phyloP scores from a whole-genome alignment of 1,140 invertebrate genomes.

The Teleopsis dalmanni region DNA sequence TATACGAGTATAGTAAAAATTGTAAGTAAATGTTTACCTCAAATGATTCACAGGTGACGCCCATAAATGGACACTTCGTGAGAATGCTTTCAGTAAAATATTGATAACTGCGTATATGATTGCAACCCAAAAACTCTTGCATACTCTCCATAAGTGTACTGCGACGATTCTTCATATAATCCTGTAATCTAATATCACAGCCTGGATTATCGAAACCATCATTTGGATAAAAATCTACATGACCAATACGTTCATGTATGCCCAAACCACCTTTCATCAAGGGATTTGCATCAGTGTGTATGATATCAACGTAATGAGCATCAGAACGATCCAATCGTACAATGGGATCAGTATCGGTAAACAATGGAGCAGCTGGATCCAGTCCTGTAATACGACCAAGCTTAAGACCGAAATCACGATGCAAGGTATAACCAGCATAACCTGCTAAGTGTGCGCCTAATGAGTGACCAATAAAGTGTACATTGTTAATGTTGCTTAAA shows the following conservation, averaged over 20 bases:
- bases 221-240: constrained; percentile 87
- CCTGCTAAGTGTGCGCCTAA: constrained; percentile 79
- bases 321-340: constrained; percentile 79
- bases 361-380: constrained; percentile 89
- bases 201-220: constrained; percentile 79
- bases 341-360: constrained; percentile 70
- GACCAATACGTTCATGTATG: constrained; percentile 70
- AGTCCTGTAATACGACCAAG: constrained; percentile 66
- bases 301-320: constrained; percentile 76
- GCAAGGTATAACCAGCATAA: constrained; percentile 68
- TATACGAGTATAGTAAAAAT: no score
- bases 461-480: constrained; percentile 86
- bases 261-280: constrained; percentile 77
- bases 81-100: constrained; percentile 81
- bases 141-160: constrained; percentile 57
- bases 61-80: constrained; percentile 63
- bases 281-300: constrained; percentile 79
- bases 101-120: constrained; percentile 76
- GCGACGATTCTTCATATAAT: constrained; percentile 55
- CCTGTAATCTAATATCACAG: constrained; percentile 63
- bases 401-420: constrained; percentile 55
- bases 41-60: constrained; percentile 70
- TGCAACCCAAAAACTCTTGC: constrained; percentile 70
- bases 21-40: constrained; percentile 53
- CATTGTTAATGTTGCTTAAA: constrained; percentile 51